A percentile compares a stretch with the other conserved stretches of the same genome.
Conservation (phyloP, 2,113 vertebrate genomes). For the Podilymbus podiceps region DNA sequence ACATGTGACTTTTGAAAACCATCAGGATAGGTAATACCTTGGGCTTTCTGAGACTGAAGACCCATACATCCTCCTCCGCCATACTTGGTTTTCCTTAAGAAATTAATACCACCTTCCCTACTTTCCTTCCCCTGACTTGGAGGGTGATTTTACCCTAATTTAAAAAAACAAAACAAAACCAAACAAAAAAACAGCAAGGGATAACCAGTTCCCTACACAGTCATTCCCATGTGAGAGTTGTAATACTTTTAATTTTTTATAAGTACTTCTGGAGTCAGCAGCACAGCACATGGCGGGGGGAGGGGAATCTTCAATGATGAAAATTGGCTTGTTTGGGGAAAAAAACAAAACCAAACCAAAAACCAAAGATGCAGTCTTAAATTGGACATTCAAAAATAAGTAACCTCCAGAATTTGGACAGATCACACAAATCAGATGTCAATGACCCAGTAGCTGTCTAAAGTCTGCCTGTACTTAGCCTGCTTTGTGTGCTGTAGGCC, state of each 20-base stretch:
- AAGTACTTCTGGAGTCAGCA: constrained; percentile 64
- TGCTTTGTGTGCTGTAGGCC: constrained; percentile 81
- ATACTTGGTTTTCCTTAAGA: background rate
- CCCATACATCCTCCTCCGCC: background rate
- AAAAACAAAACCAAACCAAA: background rate
- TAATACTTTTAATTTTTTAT: background rate
- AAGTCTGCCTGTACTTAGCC: constrained; percentile 96
- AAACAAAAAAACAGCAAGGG: background rate
- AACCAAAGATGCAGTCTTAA: background rate
- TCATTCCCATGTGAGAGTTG: background rate
- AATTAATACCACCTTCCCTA: background rate
- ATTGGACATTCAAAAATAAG: background rate
- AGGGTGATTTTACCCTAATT: background rate
- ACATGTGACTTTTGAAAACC: background rate
- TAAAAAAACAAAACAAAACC: background rate
- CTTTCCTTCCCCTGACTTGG: background rate
- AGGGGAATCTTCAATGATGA: background rate
- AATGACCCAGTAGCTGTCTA: constrained; percentile 83
- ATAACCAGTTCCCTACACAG: background rate
- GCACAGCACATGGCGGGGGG: background rate
- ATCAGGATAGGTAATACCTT: background rate
- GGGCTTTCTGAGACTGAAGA: background rate
- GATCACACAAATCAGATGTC: constrained; percentile 39
- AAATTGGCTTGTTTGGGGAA: constrained; percentile 7
- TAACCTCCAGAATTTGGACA: constrained; percentile 54